A percentile compares a stretch with the other conserved stretches of the same genome.
These are phyloP conservation scores for Elanoides forficatus DNA, from an alignment of 2,113 vertebrate species.

Conservation along the genomic window DNA sequence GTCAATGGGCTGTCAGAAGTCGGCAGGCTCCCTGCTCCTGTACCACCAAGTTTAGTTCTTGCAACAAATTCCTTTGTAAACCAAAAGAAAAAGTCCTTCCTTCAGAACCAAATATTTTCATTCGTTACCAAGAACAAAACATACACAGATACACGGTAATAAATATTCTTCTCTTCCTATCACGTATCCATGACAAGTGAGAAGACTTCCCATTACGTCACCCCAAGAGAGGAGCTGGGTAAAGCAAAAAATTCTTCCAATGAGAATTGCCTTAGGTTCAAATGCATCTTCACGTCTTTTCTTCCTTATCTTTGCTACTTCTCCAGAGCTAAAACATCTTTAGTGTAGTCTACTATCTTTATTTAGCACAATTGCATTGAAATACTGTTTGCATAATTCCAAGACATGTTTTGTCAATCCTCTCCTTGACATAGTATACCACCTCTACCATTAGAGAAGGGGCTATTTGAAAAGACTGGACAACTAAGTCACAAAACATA, in stretches of 20 bases:
- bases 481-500: background rate
- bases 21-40: background rate
- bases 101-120: background rate
- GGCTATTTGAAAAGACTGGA: background rate
- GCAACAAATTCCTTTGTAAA: background rate
- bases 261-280: background rate
- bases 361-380: background rate
- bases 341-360: background rate
- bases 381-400: background rate
- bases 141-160: background rate
- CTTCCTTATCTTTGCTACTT: background rate
- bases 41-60: background rate
- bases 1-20: background rate
- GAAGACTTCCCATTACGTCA: background rate
- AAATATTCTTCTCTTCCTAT: background rate
- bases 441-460: background rate
- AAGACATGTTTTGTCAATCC: background rate
- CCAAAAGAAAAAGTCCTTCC: background rate
- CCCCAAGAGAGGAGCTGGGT: background rate
- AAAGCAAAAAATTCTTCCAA: background rate
- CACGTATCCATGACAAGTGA: background rate
- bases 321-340: background rate
- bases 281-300: background rate
- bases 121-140: background rate
- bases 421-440: background rate